Evolutionary conservation across 2,797 vertebrate genomes (phyloP).

Genomic region (Spinibarbus caldwelli): DNA sequence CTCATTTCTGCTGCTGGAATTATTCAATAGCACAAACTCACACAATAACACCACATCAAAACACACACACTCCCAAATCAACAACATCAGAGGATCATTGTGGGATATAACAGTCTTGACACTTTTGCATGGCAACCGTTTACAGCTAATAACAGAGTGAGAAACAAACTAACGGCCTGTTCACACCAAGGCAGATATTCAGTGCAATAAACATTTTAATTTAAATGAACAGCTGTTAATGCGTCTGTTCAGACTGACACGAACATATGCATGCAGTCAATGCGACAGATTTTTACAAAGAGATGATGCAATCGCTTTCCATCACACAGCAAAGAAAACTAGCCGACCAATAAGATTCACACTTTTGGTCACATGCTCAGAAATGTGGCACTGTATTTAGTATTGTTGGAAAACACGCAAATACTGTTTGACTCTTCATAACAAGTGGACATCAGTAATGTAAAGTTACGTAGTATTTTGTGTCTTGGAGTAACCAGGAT

Average conservation of each 20-base stretch:
- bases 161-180: neutral
- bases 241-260: neutral
- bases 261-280: neutral
- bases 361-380: neutral
- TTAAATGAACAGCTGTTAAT: neutral
- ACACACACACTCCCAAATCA: neutral
- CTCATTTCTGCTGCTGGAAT: neutral
- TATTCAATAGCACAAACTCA: neutral
- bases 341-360: neutral
- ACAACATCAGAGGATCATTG: slow-evolving; percentile 7
- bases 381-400: neutral
- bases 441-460: no score
- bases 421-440: no score
- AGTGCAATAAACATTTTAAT: neutral
- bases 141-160: neutral
- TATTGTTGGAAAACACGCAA: neutral
- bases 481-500: neutral
- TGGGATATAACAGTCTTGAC: neutral
- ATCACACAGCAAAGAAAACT: neutral
- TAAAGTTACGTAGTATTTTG: neutral
- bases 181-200: neutral
- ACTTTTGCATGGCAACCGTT: neutral
- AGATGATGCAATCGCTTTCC: neutral
- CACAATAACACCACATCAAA: neutral
- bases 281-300: neutral